A percentile compares a stretch with the other conserved stretches of the same genome.
These are phyloP conservation scores for Bombus affinis DNA, from an alignment of 1,140 invertebrate species.

Conservation along the genomic window DNA sequence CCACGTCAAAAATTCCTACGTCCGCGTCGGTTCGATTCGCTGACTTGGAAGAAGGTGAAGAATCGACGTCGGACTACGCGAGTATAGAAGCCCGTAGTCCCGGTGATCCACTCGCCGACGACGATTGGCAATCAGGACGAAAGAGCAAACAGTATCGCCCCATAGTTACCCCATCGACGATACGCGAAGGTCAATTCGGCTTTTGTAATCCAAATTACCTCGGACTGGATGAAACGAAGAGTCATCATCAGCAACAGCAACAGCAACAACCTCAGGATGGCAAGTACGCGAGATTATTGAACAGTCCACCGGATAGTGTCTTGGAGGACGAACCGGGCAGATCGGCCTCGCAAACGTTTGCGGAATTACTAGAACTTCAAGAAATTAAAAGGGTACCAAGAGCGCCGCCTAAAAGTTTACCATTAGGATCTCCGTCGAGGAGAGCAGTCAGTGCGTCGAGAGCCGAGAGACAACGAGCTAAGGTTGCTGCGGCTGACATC, in stretches of 20 bases:
- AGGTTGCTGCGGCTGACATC: conserved; percentile 73
- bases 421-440: conserved; percentile 78
- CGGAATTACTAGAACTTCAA: conserved; percentile 78
- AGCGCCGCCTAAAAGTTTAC: conserved; percentile 79
- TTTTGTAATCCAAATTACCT: conserved; percentile 90
- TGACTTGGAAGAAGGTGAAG: conserved; percentile 85
- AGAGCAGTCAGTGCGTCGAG: conserved; percentile 81
- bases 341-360: conserved; percentile 80
- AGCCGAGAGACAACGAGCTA: conserved; percentile 79
- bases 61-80: conserved; percentile 90
- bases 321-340: conserved; percentile 82
- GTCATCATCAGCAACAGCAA: conserved; percentile 26
- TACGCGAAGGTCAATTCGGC: conserved; percentile 83
- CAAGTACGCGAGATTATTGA: conserved; percentile 82
- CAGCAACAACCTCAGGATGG: conserved; percentile 73
- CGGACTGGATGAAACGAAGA: conserved; percentile 83
- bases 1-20: conserved; percentile 85
- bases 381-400: conserved; percentile 76
- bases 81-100: conserved; percentile 87
- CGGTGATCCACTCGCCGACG: conserved; percentile 80
- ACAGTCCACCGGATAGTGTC: conserved; percentile 83
- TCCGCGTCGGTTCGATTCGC: conserved; percentile 86
- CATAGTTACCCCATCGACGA: conserved; percentile 74
- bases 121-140: conserved; percentile 82
- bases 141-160: conserved; percentile 67